phyloP scores from a whole-genome alignment of 2,888 invertebrate genomes.

The Helleia helle region DNA sequence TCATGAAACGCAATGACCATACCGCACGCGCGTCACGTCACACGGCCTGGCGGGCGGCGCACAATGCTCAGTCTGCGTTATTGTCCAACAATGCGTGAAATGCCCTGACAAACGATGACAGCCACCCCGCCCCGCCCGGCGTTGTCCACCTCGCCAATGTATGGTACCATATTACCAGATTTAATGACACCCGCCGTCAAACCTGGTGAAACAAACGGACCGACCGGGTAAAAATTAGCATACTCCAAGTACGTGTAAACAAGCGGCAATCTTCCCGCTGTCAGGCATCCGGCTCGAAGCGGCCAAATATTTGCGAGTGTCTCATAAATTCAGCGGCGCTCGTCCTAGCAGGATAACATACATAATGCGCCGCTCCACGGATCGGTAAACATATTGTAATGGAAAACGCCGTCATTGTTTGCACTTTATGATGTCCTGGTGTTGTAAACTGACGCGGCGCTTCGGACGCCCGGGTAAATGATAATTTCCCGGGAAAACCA shows the following conservation, averaged over 20 bases:
- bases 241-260: conserved; percentile 30
- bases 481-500: conserved; percentile 25
- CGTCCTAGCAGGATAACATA: conserved; percentile 68
- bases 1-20: conserved; percentile 26
- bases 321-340: conserved; percentile 67
- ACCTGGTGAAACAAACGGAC: neutral
- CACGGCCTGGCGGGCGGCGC: conserved; percentile 32
- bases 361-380: conserved; percentile 69
- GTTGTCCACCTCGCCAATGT: conserved; percentile 67
- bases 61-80: conserved; percentile 58
- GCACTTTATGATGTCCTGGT: conserved; percentile 69
- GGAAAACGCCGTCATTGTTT: conserved; percentile 73
- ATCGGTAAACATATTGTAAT: conserved; percentile 75
- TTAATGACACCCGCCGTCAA: conserved; percentile 57
- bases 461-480: conserved; percentile 19
- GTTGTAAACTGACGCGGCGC: conserved; percentile 57
- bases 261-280: conserved; percentile 63
- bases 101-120: conserved; percentile 75
- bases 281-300: conserved; percentile 61
- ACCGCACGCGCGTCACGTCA: conserved; percentile 38
- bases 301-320: conserved; percentile 71
- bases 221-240: conserved; percentile 17
- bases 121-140: conserved; percentile 56
- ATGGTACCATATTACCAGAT: conserved; percentile 73
- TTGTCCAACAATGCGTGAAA: conserved; percentile 74